Percentiles rank a stretch among this genome's conserved stretches.
phyloP scores from a whole-genome alignment of 2,113 vertebrate genomes.

The Chaetorhynchus papuensis region DNA sequence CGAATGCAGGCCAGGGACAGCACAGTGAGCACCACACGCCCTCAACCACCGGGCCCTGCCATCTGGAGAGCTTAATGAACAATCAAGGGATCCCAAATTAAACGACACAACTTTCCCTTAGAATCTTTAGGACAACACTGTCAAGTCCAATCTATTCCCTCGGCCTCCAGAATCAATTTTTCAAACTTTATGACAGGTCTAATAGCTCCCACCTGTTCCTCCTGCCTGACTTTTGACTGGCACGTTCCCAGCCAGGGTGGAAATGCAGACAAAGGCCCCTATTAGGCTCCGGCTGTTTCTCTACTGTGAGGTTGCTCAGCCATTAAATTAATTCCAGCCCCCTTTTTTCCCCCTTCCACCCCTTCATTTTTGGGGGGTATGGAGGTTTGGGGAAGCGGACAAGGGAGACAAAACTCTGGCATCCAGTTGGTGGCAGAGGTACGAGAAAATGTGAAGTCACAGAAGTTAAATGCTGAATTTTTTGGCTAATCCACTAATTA shows the following conservation, averaged over 20 bases:
- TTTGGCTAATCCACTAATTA: not conserved
- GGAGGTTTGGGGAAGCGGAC: not conserved
- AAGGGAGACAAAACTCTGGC: not conserved
- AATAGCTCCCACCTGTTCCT: slow-evolving; percentile 95
- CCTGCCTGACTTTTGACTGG: slow-evolving; percentile 84
- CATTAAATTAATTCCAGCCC: slow-evolving; percentile 98
- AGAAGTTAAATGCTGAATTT: not conserved
- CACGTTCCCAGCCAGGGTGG: slow-evolving; percentile 86
- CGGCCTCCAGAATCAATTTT: slow-evolving; percentile 89
- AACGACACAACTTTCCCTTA: slow-evolving; percentile 77
- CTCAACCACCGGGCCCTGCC: slow-evolving; percentile 68
- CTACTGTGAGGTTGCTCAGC: slow-evolving; percentile 88
- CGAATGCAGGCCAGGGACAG: slow-evolving; percentile 22
- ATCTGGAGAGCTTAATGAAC: slow-evolving; percentile 90
- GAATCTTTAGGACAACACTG: slow-evolving; percentile 96
- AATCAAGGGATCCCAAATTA: slow-evolving; percentile 85
- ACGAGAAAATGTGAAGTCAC: not conserved
- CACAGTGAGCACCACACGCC: slow-evolving; percentile 68
- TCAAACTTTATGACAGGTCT: slow-evolving; percentile 99
- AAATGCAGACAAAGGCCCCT: slow-evolving; percentile 89
- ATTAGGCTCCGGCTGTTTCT: slow-evolving; percentile 87
- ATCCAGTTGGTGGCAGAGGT: not conserved
- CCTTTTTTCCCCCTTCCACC: slow-evolving; percentile 43
- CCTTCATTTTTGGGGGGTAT: not conserved
- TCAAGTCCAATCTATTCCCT: slow-evolving; percentile 93